Base-by-base conservation (phyloP, 2,888 invertebrate species). In the Ophion slaviceki region DNA sequence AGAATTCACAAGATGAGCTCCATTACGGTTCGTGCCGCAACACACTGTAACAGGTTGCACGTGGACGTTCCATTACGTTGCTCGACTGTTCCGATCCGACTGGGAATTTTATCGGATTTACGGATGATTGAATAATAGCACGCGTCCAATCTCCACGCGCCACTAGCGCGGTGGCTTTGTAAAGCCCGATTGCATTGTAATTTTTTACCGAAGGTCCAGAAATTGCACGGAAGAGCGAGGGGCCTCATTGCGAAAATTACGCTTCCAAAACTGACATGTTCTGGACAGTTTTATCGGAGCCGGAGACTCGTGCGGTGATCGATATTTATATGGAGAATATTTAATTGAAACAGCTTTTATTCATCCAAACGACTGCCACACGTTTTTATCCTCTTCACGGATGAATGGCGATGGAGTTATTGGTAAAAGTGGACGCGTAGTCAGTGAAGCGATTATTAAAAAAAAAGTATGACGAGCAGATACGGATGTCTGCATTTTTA, bases 21-120 rank as follows among this genome's bases (percentile, higher is more conserved):
- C 45, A 67, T 67, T 79, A 61, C 61, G 20, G 5, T 61, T 24
- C 47, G 47, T 47, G 28, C 47, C 57, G 28, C n/a, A n/a, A 59
- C 57, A 10, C 6, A 59, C 11, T 20, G 20, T 32, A 78, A 45
- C 40, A 68, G 47, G 24, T 68, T 47, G 36, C 28, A 75, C 59
- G 66, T 67, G 20, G 14, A 72, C 59, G 36, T 75, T 62, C 57
- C 62, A 74, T 67, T 83, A 36, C 20, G 74, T 83, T 74, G 62
- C 62, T 74, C 83, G 67, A 78, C 36, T 67, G 47, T 79, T 57
- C 47, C 62, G 45, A 62, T 79, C 53, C 61, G 68, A 72, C 32
- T 62, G 68, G 36, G 62, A n/a, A 62, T 64, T 83, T 83, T 83
- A 83, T 83, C 79, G 53, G 79, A 75, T 61, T 79, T 61, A 75